Base-by-base conservation (phyloP, 1,140 invertebrate genomes). In the Tyrophagus putrescentiae region DNA sequence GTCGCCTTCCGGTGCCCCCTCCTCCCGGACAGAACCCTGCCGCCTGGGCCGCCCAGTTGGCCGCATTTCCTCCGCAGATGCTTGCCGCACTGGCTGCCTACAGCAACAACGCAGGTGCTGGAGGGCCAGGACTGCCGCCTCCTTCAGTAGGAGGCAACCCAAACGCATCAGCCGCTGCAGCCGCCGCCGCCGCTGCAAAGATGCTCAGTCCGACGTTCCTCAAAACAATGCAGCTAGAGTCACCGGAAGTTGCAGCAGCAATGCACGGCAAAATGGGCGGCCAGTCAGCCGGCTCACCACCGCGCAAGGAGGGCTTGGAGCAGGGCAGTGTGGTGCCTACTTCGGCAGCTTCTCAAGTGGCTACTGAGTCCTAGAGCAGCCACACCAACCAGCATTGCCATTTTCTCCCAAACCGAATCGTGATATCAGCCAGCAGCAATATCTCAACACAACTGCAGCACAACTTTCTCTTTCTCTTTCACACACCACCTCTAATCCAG, bases 21-120 rank as follows among this genome's bases (percentile, higher is more conserved):
- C 41, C 41, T 4, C 25, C 25, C 25, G 41, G 4, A 42, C 25
- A n/a, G 6, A 42, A 42, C 25, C 41, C 41, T n/a, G n/a, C n/a
- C n/a, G n/a, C n/a, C n/a, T n/a, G n/a, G n/a, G 52, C 48, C 27
- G 23, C 52, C 11, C 52, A 54, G 39, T 32, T 54, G 4, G 52
- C 52, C 7, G 45, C 45, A 31, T n/a, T n/a, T n/a, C n/a, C n/a
- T n/a, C n/a, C n/a, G n/a, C n/a, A n/a, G n/a, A n/a, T n/a, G n/a
- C n/a, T n/a, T n/a, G n/a, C n/a, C n/a, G n/a, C n/a, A n/a, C n/a
- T n/a, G n/a, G n/a, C n/a, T n/a, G n/a, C n/a, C n/a, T n/a, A n/a
- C n/a, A n/a, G n/a, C n/a, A n/a, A n/a, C n/a, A n/a, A n/a, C n/a
- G n/a, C n/a, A n/a, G n/a, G n/a, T n/a, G n/a, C n/a, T n/a, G n/a